Evolutionary conservation across 2,888 invertebrate genomes (phyloP).

Genomic region (Tetrapedia diversipes): DNA sequence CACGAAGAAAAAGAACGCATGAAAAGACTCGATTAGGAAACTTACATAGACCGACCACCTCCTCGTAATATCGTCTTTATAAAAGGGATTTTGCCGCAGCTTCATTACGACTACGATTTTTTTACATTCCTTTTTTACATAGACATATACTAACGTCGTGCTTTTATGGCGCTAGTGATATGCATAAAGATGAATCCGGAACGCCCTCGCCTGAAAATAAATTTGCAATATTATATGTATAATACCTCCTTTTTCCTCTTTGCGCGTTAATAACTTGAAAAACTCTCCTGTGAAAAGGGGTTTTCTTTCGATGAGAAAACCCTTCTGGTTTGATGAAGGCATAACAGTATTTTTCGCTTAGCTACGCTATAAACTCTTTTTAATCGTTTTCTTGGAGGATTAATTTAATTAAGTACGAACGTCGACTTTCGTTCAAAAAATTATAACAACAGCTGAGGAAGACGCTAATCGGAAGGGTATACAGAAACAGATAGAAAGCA

Average conservation of each 20-base stretch:
- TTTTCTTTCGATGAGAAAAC: neutral
- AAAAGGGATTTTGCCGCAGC: constrained; percentile 14
- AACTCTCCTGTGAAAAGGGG: neutral
- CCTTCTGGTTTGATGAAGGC: neutral
- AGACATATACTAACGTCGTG: neutral
- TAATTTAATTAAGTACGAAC: constrained; percentile 8
- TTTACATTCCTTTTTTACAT: constrained; percentile 28
- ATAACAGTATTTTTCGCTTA: neutral
- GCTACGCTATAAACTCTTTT: neutral
- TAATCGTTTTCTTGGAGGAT: neutral
- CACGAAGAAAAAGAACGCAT: constrained; percentile 42
- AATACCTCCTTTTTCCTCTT: neutral
- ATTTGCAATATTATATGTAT: neutral
- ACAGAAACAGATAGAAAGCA: neutral
- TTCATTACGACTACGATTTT: constrained; percentile 21
- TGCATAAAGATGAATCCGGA: neutral
- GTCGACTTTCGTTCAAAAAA: neutral
- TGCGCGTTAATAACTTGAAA: constrained; percentile 1
- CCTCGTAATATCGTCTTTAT: constrained; percentile 30
- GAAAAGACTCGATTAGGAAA: constrained; percentile 49
- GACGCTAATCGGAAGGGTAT: no score
- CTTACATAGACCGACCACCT: constrained; percentile 4
- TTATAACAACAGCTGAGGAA: neutral
- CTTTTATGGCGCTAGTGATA: neutral
- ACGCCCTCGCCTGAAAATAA: neutral